Percentiles rank a stretch among this genome's conserved stretches.
These are phyloP conservation scores for Hippopotamyrus pictus DNA, from an alignment of 2,797 vertebrate species.

Conservation along the genomic window DNA sequence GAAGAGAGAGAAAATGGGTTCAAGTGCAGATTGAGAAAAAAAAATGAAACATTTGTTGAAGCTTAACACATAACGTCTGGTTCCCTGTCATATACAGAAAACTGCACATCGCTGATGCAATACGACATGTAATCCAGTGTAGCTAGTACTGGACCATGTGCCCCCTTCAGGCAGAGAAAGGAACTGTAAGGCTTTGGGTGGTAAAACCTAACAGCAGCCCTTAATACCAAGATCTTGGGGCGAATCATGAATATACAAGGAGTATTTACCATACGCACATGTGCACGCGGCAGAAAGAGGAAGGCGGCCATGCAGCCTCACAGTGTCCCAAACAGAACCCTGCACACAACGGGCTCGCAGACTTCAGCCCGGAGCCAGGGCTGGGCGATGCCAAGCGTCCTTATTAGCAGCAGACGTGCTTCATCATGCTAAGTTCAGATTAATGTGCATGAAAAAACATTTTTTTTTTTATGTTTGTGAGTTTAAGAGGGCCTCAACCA, in stretches of 20 bases:
- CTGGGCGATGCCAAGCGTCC: background rate
- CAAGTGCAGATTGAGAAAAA: background rate
- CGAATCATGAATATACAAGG: background rate
- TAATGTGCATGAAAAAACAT: background rate
- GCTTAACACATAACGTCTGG: background rate
- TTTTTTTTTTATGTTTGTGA: background rate
- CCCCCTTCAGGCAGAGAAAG: constrained; percentile 4
- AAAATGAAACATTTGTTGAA: background rate
- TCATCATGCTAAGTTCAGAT: background rate
- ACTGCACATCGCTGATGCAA: background rate
- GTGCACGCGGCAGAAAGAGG: background rate
- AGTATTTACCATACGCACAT: background rate
- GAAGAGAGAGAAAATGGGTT: background rate
- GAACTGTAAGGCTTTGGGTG: background rate
- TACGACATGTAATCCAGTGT: background rate
- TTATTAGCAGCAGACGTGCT: background rate
- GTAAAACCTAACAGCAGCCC: background rate
- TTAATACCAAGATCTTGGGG: background rate
- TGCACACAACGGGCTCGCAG: background rate
- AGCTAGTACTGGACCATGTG: background rate
- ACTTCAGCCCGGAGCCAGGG: background rate
- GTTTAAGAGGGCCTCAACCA: background rate
- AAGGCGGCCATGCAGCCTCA: background rate
- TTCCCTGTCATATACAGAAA: background rate
- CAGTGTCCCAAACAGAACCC: background rate